These are phyloP conservation scores for Eretmochelys imbricata DNA, from an alignment of 2,113 vertebrate genomes.

Conservation along the genomic window DNA sequence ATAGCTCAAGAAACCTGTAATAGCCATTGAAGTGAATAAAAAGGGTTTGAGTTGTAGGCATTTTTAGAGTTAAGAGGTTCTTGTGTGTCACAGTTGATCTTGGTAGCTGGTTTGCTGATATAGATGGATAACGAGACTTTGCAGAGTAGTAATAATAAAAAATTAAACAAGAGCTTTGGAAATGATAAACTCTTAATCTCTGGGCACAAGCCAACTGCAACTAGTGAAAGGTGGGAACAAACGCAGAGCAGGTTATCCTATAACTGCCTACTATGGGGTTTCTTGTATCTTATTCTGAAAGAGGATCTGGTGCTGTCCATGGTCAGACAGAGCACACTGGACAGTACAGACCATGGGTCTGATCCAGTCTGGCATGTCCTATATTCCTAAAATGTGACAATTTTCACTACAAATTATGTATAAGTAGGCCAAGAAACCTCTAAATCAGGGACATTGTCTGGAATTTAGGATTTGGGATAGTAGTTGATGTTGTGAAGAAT, in stretches of 20 bases:
- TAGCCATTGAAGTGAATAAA: neutral
- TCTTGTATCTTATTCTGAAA: neutral
- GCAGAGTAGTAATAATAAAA: neutral
- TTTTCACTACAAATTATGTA: neutral
- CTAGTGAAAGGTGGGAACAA: neutral
- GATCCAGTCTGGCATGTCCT: neutral
- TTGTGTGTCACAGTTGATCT: neutral
- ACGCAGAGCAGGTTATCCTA: neutral
- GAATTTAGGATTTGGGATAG: neutral
- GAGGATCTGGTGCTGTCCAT: neutral
- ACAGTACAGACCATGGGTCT: too few relatives aligned
- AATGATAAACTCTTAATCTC: neutral
- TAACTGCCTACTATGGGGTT: neutral
- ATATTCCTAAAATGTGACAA: too few relatives aligned
- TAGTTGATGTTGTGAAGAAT: neutral
- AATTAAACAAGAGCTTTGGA: neutral
- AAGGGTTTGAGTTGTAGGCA: neutral
- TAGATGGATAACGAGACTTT: neutral
- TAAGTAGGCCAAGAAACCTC: neutral
- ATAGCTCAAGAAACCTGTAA: neutral
- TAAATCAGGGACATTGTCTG: neutral
- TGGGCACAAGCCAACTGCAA: neutral
- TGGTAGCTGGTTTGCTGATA: neutral
- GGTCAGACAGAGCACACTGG: neutral
- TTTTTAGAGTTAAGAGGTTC: constrained; percentile 10